A percentile compares a stretch with the other conserved stretches of the same genome.
These are phyloP conservation scores for Recurvirostra avosetta DNA, from an alignment of 2,113 vertebrate species.

Conservation along the genomic window DNA sequence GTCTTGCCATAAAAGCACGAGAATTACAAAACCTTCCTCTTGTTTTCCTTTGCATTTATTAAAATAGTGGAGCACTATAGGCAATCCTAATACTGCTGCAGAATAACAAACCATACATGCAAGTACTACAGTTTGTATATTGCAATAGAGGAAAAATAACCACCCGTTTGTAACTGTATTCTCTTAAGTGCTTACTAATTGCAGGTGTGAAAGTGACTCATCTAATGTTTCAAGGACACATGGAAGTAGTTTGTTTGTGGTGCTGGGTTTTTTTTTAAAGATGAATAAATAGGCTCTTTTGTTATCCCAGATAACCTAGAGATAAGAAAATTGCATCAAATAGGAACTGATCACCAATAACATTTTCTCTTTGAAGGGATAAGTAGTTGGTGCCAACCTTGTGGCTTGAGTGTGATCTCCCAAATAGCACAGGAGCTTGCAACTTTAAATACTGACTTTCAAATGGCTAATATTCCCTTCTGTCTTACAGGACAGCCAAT, in stretches of 20 bases:
- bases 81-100: not conserved
- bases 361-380: not conserved
- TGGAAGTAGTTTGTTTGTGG: not conserved
- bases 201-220: not conserved
- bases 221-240: not conserved
- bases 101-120: accelerated
- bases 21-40: not conserved
- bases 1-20: not conserved
- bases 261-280: not conserved
- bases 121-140: not conserved
- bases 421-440: not conserved
- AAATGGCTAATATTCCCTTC: not conserved
- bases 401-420: not conserved
- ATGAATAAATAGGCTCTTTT: not conserved
- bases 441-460: not conserved
- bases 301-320: not conserved
- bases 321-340: not conserved
- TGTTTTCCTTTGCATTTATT: not conserved
- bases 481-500: not conserved
- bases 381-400: not conserved
- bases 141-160: not conserved
- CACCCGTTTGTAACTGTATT: not conserved
- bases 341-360: not conserved
- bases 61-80: not conserved
- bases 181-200: not conserved